Evolutionary conservation across 2,797 vertebrate genomes (phyloP).

Genomic region (Ctenosaura bakeri): DNA sequence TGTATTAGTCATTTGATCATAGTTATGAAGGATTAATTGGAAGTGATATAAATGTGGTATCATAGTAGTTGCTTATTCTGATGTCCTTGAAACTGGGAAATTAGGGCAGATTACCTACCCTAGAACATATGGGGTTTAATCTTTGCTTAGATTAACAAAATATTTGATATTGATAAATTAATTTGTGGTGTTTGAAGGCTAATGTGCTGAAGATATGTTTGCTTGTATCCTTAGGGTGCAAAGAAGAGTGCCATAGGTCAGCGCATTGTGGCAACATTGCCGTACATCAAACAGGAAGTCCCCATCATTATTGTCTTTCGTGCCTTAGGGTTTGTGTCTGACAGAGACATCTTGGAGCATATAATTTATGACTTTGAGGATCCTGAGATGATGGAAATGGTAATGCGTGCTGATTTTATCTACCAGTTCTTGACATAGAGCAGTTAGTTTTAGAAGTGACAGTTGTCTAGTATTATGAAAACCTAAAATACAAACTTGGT

Average conservation of each 20-base stretch:
- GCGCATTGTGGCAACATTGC: slow-evolving; percentile 96
- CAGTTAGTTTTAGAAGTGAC: not conserved
- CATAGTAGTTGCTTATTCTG: not conserved
- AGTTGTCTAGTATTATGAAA: not conserved
- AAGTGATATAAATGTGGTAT: not conserved
- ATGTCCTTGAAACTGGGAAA: not conserved
- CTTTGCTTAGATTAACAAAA: not conserved
- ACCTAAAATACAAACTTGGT: not conserved
- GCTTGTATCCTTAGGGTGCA: slow-evolving; percentile 84
- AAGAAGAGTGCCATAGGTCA: slow-evolving; percentile 99
- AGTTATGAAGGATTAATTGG: not conserved
- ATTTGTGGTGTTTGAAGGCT: not conserved
- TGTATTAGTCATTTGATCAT: not conserved
- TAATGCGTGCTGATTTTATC: slow-evolving; percentile 71
- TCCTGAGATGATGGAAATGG: slow-evolving; percentile 99
- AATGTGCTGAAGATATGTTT: not conserved
- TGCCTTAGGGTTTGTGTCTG: slow-evolving; percentile 95
- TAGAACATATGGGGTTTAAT: not conserved
- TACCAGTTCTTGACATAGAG: not conserved
- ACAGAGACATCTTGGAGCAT: slow-evolving; percentile 98
- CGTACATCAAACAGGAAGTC: slow-evolving; percentile 97
- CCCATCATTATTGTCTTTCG: slow-evolving; percentile 99
- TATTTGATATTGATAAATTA: not conserved
- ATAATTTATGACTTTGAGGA: slow-evolving; percentile 99
- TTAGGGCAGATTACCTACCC: not conserved